Evolutionary conservation across 1,140 invertebrate species (phyloP), one percentile per base, ranked within the genome.

Genomic region (Thalassaphorura encarpata): DNA sequence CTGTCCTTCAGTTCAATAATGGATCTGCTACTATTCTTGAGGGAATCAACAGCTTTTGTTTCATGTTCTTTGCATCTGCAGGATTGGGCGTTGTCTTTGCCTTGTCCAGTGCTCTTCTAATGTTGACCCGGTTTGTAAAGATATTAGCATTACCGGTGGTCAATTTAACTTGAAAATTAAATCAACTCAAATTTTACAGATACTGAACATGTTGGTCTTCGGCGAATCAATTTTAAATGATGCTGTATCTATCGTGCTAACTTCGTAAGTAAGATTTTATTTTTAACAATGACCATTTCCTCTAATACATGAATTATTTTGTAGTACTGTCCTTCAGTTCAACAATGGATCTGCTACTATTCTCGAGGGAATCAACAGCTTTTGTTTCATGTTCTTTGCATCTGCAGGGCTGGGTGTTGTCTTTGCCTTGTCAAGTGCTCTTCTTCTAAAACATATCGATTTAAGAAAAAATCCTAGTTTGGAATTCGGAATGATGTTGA

Each of bases 1-100:
- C 75, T 40, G 69, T 75, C 63, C 69, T 74, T 56, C 87, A 88
- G 69, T 83, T 82, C 6, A 83, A 82, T 72, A 82, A 75, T 75
- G 81, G 82, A 1, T 81, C 86, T 2, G 85, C 87, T 73, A 87
- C 89, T 15, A 83, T 97, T 59, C 75, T 96, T n/a, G 81, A 89
- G 58, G 90, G 90, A 0, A 78, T 97, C 6, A 83, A 86, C 56
- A 79, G 89, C 53, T 99, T 99, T 69, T 94, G 89, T 71, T 73
- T 91, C 39, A 97, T 98, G 88, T 99, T 99, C 70, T 96, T 99
- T 75, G 92, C 89, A 3, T 99, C 96, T 5, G 92, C 95, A 51
- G 89, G 87, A 19, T 94, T 99, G 67, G 96, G 96, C n/a, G 88
- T 93, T 11, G 75, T 88, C 16, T 96, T 94, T 77, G 96, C 93